Evolutionary conservation across 2,797 vertebrate genomes (phyloP).

Genomic region (Meda fulgida): DNA sequence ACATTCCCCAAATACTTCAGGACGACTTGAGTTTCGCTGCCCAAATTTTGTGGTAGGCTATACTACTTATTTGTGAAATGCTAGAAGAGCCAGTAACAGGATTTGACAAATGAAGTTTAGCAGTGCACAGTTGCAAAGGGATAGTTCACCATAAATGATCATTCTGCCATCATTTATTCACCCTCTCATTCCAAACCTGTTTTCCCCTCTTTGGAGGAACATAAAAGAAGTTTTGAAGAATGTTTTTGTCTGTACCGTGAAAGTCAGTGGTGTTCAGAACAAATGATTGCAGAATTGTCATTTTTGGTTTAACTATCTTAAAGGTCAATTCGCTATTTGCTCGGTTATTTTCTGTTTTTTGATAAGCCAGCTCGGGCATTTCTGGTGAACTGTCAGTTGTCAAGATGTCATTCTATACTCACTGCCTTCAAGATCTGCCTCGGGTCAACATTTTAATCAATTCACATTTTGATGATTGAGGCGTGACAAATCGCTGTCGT

Average conservation of each 20-base stretch:
- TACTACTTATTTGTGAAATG: slow-evolving; percentile 43
- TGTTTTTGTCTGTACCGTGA: not conserved
- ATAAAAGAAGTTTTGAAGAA: not conserved
- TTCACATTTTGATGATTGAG: not conserved
- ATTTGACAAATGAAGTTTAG: slow-evolving; percentile 39
- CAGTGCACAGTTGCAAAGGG: not conserved
- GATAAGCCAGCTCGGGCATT: no score
- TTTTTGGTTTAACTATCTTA: not conserved
- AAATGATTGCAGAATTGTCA: not conserved
- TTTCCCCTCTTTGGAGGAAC: not conserved
- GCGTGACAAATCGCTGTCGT: not conserved
- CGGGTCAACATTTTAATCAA: not conserved
- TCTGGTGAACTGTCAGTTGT: not conserved
- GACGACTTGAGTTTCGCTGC: slow-evolving; percentile 46
- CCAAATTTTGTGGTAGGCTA: slow-evolving; percentile 35
- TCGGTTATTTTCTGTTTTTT: no score
- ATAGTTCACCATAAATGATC: not conserved
- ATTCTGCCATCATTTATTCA: not conserved
- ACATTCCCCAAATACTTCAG: slow-evolving; percentile 49
- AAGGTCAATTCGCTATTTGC: not conserved
- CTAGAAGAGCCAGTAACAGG: slow-evolving; percentile 25
- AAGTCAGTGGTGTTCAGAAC: not conserved
- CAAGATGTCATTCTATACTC: not conserved
- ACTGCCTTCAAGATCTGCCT: not conserved
- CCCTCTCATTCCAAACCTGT: not conserved